Evolutionary conservation across 1,140 invertebrate species (phyloP), one percentile per base, ranked within the genome.

Genomic region (Sminthurides bifidus): DNA sequence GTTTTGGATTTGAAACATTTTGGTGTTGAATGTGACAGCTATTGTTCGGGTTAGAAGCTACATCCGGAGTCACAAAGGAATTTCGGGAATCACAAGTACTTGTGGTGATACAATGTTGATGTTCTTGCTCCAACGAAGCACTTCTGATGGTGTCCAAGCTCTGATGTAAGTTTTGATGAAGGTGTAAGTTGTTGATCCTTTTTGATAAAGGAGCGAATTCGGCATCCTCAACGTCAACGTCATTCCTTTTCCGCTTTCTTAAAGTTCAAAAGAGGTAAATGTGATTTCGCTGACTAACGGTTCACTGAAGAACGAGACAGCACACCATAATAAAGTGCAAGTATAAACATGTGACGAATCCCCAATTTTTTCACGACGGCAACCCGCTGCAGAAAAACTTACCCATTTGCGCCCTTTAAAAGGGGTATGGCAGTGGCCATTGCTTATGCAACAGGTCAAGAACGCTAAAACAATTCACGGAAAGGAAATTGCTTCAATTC

Each of bases 201-300:
- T 61, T 61, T 0, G 60, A 61, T n/a, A 61, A 45, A 14, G 60
- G 60, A 41, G 52, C 52, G 23, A 61, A 58, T 17, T 61, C 60
- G n/a, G 44, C n/a, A 40, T 61, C 60, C 37, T 61, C 56, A 5
- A 27, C 8, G 4, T 58, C 60, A 15, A 48, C 26, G 21, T 56
- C 37, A 38, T 37, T 27, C 17, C 56, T 23, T 41, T 52, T 51
- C 15, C 60, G 56, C 45, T 61, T 61, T 33, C 60, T 61, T n/a
- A 14, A 52, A 8, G 30, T 10, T 48, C 8, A 5, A 48, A 48
- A 12, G 40, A 12, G 17, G 40, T 10, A 43, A 43, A 43, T 43
- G 14, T 8, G 6, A 43, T 10, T 10, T 43, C 6, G 33, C 33
- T 10, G 10, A 35, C n/a, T 10, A 35, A 10, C 33, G n/a, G n/a